Evolutionary conservation across 2,113 vertebrate genomes (phyloP).

Genomic region (Gallinago paraguaiae): DNA sequence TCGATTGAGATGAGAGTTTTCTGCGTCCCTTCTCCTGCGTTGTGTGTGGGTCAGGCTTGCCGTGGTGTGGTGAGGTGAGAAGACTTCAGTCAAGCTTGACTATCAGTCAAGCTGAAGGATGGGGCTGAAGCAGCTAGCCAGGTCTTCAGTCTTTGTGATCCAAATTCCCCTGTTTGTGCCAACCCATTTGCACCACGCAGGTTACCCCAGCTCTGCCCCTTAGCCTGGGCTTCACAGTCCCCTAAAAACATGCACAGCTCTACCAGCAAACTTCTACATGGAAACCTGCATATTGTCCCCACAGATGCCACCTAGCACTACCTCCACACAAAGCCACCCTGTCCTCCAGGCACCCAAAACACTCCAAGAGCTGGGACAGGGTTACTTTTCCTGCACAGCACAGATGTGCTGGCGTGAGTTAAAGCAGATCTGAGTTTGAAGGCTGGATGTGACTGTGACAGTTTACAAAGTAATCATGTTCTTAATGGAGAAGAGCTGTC

Average conservation of each 20-base stretch:
- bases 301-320: background rate
- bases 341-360: background rate
- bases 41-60: background rate
- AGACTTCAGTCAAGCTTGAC: background rate
- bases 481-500: background rate
- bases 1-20: background rate
- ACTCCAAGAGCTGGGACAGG: background rate
- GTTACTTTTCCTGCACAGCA: rapidly evolving
- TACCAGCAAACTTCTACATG: background rate
- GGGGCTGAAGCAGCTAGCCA: background rate
- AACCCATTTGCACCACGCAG: background rate
- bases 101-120: background rate
- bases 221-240: background rate
- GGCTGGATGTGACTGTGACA: background rate
- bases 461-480: background rate
- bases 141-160: rapidly evolving
- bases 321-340: background rate
- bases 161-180: background rate
- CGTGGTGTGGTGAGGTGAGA: background rate
- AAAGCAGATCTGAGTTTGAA: background rate
- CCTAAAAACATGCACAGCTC: rapidly evolving
- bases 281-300: background rate
- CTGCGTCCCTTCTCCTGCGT: background rate
- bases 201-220: background rate
- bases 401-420: background rate